A percentile compares a stretch with the other conserved stretches of the same genome.
These are phyloP conservation scores for Polietes domitor DNA, from an alignment of 2,888 invertebrate species.

Conservation along the genomic window DNA sequence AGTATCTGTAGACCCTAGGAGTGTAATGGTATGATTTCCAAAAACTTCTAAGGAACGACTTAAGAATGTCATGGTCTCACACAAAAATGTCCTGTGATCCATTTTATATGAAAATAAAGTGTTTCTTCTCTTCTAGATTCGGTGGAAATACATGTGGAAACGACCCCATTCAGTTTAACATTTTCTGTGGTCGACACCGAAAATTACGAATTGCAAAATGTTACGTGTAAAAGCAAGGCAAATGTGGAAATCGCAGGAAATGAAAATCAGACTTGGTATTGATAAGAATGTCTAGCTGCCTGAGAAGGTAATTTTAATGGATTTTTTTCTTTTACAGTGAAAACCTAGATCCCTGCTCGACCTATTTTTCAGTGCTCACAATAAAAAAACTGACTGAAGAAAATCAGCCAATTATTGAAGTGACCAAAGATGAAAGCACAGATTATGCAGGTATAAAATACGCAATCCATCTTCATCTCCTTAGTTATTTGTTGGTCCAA, in stretches of 20 bases:
- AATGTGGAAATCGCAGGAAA: conserved; percentile 64
- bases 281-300: background rate
- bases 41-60: too few relatives aligned
- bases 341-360: conserved; percentile 75
- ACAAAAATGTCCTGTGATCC: too few relatives aligned
- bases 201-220: conserved; percentile 70
- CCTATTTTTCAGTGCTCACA: conserved; percentile 70
- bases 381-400: conserved; percentile 64
- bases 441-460: conserved; percentile 71
- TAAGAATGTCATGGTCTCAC: too few relatives aligned
- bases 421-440: conserved; percentile 68
- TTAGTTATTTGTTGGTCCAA: background rate
- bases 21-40: too few relatives aligned
- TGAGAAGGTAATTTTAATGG: background rate
- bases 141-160: conserved; percentile 67
- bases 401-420: conserved; percentile 58
- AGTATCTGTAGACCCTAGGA: too few relatives aligned
- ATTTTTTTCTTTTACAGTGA: conserved; percentile 69
- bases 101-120: too few relatives aligned
- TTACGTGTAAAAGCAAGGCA: conserved; percentile 71
- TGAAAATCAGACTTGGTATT: conserved; percentile 72
- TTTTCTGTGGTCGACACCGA: conserved; percentile 70
- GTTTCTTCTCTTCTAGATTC: conserved; percentile 51
- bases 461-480: background rate
- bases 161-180: conserved; percentile 68